Evolutionary conservation across 2,113 vertebrate genomes (phyloP), one percentile per base, ranked within the genome.

Genomic region (Donacobius atricapilla): DNA sequence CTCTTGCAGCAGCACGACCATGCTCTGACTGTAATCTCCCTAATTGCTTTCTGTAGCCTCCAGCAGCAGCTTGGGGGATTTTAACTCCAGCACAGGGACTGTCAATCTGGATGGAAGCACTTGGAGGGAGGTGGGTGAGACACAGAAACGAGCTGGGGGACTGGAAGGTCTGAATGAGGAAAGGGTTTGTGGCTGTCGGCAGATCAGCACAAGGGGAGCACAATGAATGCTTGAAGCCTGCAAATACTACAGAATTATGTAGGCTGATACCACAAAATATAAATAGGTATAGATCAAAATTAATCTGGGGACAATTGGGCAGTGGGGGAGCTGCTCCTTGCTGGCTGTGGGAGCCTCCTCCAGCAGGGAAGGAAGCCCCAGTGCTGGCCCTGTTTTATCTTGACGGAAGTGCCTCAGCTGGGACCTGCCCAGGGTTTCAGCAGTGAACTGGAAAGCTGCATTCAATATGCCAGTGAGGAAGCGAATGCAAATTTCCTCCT

Each of bases 401-500:
- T 3, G n/a, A 65, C 48, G 77, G 19, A 64, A 71, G 12, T 51
- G 40, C 53, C 79, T 70, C 50, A 72, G 86, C 79, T 76, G 54
- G 25, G 87, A 88, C 78, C 54, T 18, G 33, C 87, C 77, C 63
- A 44, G 82, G 30, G 39, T 45, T 91, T 87, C 70, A 89, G 91
- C 81, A 87, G 37, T 42, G 81, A 90, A 35, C 77, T 87, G 81
- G 65, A 78, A 89, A 91, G 87, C 91, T 84, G 70, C 65, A 91
- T 80, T 95, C 89, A 87, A 33, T 83, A 90, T 80, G 63, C 93
- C 66, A 87, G 70, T 1, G 20, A 95, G 91, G 45, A 77, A 97
- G 27, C 0, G 0, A 96, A 96, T 97, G 94, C 93, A 96, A 95
- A 97, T 97, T 87, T 90, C 84, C 54, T 92, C 63, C 40, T 91